Percentiles rank a stretch among this genome's conserved stretches.
phyloP scores from a whole-genome alignment of 1,140 invertebrate genomes.

The Drosophila pectinifera region DNA sequence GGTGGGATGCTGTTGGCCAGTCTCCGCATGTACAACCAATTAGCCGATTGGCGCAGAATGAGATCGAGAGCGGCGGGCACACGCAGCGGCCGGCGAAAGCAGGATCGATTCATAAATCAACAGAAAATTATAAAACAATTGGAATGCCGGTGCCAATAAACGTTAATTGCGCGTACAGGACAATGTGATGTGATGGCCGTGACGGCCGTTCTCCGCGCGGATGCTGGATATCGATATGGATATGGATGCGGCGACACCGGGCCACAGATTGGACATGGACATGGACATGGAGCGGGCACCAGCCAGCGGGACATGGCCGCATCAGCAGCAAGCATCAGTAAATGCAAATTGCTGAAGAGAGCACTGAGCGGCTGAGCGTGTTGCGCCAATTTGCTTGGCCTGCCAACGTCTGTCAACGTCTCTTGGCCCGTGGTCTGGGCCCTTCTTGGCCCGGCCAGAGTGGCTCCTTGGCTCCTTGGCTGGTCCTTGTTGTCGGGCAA shows the following conservation, averaged over 20 bases:
- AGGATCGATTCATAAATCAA: constrained; percentile 60
- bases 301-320: constrained; percentile 8
- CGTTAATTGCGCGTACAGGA: constrained; percentile 58
- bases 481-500: constrained; percentile 42
- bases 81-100: constrained; percentile 27
- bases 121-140: constrained; percentile 75
- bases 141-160: constrained; percentile 44
- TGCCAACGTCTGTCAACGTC: constrained; percentile 75
- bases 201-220: constrained; percentile 28
- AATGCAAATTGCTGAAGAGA: constrained; percentile 45
- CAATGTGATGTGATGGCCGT: constrained; percentile 53
- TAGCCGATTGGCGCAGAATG: constrained; percentile 58
- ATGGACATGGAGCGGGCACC: not conserved
- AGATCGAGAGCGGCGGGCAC: constrained; percentile 27
- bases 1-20: constrained; percentile 14
- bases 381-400: constrained; percentile 76
- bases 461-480: constrained; percentile 25
- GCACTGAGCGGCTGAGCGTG: constrained; percentile 56
- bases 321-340: constrained; percentile 39
- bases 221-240: constrained; percentile 24
- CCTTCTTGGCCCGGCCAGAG: constrained; percentile 41
- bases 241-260: constrained; percentile 18
- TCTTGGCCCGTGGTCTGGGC: constrained; percentile 19
- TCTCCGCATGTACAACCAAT: constrained; percentile 60
- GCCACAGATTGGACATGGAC: constrained; percentile 14